These are phyloP conservation scores for Heliconius aoede DNA, from an alignment of 2,888 invertebrate species.

Conservation along the genomic window DNA sequence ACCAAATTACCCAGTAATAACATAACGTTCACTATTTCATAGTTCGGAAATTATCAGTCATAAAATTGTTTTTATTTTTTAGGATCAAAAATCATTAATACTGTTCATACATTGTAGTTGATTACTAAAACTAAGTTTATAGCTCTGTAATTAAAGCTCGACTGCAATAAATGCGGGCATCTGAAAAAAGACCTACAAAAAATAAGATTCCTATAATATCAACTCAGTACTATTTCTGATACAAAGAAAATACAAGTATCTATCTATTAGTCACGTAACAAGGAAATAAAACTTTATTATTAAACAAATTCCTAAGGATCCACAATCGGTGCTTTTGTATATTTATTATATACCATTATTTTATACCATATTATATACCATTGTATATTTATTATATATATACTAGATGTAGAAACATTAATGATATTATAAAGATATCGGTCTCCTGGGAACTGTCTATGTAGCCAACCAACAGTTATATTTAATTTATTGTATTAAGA, in stretches of 20 bases:
- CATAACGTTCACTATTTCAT: conserved; percentile 75
- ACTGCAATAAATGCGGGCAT: conserved; percentile 35
- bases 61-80: conserved; percentile 78
- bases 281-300: neutral
- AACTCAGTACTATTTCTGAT: conserved; percentile 26
- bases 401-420: neutral
- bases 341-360: too few relatives aligned
- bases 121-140: conserved; percentile 40
- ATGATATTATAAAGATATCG: neutral
- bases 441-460: conserved; percentile 20
- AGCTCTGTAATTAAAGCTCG: conserved; percentile 41
- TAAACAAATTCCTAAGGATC: neutral
- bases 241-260: conserved; percentile 28
- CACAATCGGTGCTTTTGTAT: too few relatives aligned
- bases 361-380: too few relatives aligned
- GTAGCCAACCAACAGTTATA: conserved; percentile 1
- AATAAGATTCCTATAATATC: conserved; percentile 14
- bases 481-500: conserved; percentile 34
- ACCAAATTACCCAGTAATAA: conserved; percentile 79
- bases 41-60: conserved; percentile 82
- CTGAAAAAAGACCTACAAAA: conserved; percentile 26
- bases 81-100: conserved; percentile 58
- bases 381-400: neutral
- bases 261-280: neutral
- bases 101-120: conserved; percentile 40